Evolutionary conservation across 2,888 invertebrate genomes (phyloP).

Genomic region (Phyto melanocephala): DNA sequence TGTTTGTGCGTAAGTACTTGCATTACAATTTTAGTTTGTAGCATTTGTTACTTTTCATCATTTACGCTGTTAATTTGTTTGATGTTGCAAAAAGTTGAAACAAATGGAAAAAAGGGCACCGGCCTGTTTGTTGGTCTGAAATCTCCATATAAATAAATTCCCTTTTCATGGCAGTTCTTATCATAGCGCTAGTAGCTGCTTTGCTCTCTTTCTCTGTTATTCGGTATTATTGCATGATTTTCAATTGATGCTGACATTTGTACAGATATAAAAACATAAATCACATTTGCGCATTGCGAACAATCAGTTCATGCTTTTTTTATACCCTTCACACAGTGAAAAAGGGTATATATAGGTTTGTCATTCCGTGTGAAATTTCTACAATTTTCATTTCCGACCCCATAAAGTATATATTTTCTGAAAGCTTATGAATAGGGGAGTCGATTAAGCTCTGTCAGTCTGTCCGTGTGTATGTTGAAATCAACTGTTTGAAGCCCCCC

Average conservation of each 20-base stretch:
- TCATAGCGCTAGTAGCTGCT: slow-evolving; percentile 10
- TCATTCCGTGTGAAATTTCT: too few species aligned
- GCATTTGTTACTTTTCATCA: slow-evolving; percentile 49
- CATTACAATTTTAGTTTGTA: slow-evolving; percentile 6
- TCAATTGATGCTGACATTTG: slow-evolving; percentile 75
- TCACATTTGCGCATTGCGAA: slow-evolving; percentile 74
- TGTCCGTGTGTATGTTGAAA: too few species aligned
- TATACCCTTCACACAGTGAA: too few species aligned
- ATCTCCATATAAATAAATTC: slow-evolving; percentile 35
- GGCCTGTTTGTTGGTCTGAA: slow-evolving; percentile 31
- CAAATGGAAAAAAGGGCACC: slow-evolving; percentile 22
- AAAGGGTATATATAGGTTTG: too few species aligned
- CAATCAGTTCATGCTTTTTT: slow-evolving; percentile 70
- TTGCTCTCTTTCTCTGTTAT: background rate
- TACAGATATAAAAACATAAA: slow-evolving; percentile 70
- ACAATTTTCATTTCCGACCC: too few species aligned
- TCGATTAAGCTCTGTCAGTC: too few species aligned
- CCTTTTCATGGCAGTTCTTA: slow-evolving; percentile 14
- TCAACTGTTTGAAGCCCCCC: too few species aligned
- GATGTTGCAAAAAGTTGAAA: slow-evolving; percentile 36
- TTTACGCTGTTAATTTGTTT: slow-evolving; percentile 54
- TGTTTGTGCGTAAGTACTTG: background rate
- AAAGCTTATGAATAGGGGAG: too few species aligned
- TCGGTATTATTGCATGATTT: slow-evolving; percentile 40
- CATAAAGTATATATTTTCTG: too few species aligned